Evolutionary conservation across 2,797 vertebrate species (phyloP).

Genomic region (Thaleichthys pacificus): DNA sequence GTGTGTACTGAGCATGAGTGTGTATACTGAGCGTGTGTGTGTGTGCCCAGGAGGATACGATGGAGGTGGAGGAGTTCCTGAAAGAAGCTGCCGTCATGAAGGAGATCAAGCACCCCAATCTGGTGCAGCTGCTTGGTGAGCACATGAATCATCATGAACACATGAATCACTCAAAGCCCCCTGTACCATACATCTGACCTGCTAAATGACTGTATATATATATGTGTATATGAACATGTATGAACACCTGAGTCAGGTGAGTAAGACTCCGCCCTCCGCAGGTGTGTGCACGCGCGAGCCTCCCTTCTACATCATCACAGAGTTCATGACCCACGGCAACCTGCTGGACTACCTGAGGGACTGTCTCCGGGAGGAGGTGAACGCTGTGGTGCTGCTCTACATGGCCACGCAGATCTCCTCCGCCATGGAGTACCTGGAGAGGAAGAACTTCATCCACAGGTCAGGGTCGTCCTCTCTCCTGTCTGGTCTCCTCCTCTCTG

Average conservation of each 20-base stretch:
- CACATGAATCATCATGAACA: neutral
- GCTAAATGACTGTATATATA: neutral
- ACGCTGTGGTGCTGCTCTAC: constrained; percentile 94
- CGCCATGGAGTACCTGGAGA: constrained; percentile 98
- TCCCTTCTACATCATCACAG: constrained; percentile 97
- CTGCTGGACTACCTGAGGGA: constrained; percentile 95
- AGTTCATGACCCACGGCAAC: constrained; percentile 99
- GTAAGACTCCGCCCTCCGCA: constrained; percentile 43
- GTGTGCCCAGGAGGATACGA: constrained; percentile 89
- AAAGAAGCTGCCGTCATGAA: constrained; percentile 99
- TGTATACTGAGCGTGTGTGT: no score
- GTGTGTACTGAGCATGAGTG: no score
- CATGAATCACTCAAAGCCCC: neutral
- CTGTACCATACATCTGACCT: neutral
- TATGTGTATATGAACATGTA: neutral
- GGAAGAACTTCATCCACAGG: constrained; percentile 99
- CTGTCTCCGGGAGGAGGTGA: constrained; percentile 95
- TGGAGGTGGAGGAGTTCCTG: constrained; percentile 98
- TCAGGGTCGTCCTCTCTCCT: constrained; percentile 40
- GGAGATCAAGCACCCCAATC: constrained; percentile 97
- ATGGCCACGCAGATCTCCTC: constrained; percentile 99
- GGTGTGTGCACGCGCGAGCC: constrained; percentile 97
- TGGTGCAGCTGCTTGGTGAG: constrained; percentile 95
- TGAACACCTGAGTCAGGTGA: neutral
- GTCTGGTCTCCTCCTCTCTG: neutral